Evolutionary conservation across 2,888 invertebrate genomes (phyloP), one percentile per base, ranked within the genome.

Genomic region (Pristionchus arcanus): DNA sequence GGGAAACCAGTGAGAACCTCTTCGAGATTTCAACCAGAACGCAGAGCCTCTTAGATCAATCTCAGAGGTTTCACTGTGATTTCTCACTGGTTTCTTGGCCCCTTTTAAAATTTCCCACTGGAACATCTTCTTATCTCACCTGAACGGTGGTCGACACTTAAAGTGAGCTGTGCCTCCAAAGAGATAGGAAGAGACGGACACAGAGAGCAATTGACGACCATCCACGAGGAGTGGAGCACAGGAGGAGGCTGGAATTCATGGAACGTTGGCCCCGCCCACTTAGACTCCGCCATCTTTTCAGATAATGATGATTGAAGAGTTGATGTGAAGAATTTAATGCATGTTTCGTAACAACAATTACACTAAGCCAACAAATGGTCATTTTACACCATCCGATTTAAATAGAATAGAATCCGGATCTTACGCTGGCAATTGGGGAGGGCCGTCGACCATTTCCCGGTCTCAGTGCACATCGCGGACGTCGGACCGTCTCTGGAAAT

Each of bases 101-200:
- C 42, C 42, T 42, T 42, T 42, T 3, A 42, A 5, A 9, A 5
- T 5, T 42, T 42, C 42, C 9, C 42, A 42, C 42, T 42, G n/a
- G n/a, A n/a, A n/a, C n/a, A n/a, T n/a, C n/a, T n/a, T 59, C 21
- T 5, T 19, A 95, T 95, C 94, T 95, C 97, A 93, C 97, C 97
- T 91, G 97, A 96, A 94, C 97, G 87, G 87, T 13, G 87, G 19
- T 37, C 74, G 96, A 95, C 97, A 98, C 74, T 97, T 97, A 94
- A 97, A 97, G 89, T 94, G 91, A 2, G 94, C 94, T 15, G 92
- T 92, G 34, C 94, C 94, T n/a, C 95, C 95, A 68, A 97, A 93
- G 86, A 93, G 92, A 90, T 92, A 92, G 3, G 94, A 93, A 28
- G 93, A 93, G 21, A 94, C 94, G 5, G 92, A 91, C n/a, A 92